Conservation (phyloP, 2,888 invertebrate genomes). For the Netelia melanura region DNA sequence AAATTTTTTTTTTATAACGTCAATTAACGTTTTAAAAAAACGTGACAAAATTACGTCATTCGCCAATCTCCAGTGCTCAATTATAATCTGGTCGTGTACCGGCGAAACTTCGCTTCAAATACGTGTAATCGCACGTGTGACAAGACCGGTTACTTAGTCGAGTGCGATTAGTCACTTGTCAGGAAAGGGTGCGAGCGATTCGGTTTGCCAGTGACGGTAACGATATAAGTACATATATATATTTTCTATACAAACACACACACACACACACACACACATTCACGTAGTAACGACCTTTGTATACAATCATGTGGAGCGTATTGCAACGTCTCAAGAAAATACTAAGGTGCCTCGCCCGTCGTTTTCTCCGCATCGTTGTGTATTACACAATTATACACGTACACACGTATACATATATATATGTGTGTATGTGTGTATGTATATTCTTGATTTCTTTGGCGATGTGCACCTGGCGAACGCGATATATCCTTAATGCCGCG, state of each 20-base stretch:
- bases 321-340: slow-evolving; percentile 44
- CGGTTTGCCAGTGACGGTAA: slow-evolving; percentile 14
- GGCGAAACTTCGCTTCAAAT: slow-evolving; percentile 14
- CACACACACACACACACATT: neutral
- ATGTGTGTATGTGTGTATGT: too few relatives aligned
- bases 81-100: too few relatives aligned
- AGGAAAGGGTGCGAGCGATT: slow-evolving; percentile 26
- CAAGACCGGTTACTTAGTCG: slow-evolving; percentile 62
- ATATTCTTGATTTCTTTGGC: slow-evolving; percentile 31
- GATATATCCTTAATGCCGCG: slow-evolving; percentile 43
- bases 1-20: too few relatives aligned
- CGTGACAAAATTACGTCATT: too few relatives aligned
- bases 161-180: slow-evolving; percentile 68
- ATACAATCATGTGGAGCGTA: slow-evolving; percentile 8
- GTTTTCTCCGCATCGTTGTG: neutral
- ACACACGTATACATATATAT: too few relatives aligned
- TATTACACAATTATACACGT: too few relatives aligned
- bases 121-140: slow-evolving; percentile 59
- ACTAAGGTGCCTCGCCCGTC: slow-evolving; percentile 41
- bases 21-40: too few relatives aligned
- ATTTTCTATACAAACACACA: neutral
- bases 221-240: neutral
- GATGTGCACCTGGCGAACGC: slow-evolving; percentile 22
- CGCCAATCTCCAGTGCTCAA: too few relatives aligned
- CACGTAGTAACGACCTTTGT: slow-evolving; percentile 4